A percentile compares a stretch with the other conserved stretches of the same genome.
Conservation (phyloP, 2,113 vertebrate genomes). For the Scophthalmus maximus region DNA sequence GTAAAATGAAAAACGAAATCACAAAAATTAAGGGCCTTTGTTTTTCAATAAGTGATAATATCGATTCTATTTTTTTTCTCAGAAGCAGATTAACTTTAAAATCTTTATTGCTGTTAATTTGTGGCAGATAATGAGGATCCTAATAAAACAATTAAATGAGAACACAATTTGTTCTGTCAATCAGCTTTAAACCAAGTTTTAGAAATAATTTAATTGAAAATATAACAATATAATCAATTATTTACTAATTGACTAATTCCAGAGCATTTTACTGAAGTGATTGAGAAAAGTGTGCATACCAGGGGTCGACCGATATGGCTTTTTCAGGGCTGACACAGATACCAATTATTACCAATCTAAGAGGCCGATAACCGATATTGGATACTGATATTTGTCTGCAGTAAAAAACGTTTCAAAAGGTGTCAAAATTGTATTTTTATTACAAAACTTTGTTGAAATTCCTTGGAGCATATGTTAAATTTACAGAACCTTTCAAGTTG, state of each 20-base stretch:
- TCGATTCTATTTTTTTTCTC: slow-evolving; percentile 20
- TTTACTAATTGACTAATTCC: background rate
- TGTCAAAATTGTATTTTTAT: too few relatives aligned
- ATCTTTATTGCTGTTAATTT: slow-evolving; percentile 11
- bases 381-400: too few relatives aligned
- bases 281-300: too few relatives aligned
- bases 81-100: background rate
- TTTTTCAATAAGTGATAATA: slow-evolving; percentile 19
- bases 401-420: too few relatives aligned
- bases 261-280: background rate
- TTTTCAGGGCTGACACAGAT: too few relatives aligned
- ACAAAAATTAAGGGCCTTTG: background rate
- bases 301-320: too few relatives aligned
- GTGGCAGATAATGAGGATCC: slow-evolving; percentile 9
- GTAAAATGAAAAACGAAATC: background rate
- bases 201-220: slow-evolving; percentile 1
- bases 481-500: too few relatives aligned
- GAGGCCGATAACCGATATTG: too few relatives aligned
- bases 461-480: too few relatives aligned
- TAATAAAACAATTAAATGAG: slow-evolving; percentile 21
- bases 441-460: too few relatives aligned
- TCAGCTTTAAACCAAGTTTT: background rate
- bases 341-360: too few relatives aligned
- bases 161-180: background rate
- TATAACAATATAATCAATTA: background rate